Base-by-base conservation (phyloP, 2,797 vertebrate genomes). In the Phataginus tetradactyla region DNA sequence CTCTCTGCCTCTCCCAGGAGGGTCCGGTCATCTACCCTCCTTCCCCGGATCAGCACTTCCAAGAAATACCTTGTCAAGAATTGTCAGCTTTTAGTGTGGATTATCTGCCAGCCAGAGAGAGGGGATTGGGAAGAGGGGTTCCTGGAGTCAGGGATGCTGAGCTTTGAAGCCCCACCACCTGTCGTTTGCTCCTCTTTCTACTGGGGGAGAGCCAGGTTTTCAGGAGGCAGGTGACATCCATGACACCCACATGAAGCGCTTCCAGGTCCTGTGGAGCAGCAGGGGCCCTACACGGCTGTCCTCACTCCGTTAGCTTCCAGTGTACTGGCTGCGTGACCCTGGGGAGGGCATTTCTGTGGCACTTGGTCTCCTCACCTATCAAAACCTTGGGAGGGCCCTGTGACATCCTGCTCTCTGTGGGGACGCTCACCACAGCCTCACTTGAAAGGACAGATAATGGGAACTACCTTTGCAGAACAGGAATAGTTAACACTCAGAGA, bases 201-300 rank as follows among this genome's bases (percentile, higher is more conserved):
- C n/a, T 1, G 6, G 39, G 25, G 51, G 21, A 9, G 2, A 1
- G 11, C 9, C 4, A 0, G 34, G 20, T 49, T 23, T 4, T 59
- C 29, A 45, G 94, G 63, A 34, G 29, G 20, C 53, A 17, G 0
- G 20, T 32, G 42, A 29, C 45, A 12, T 23, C 18, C 61, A 1
- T 4, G 42, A 25, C 37, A 32, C 59, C 51, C 7, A 5, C 0
- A 5, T 27, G 23, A 13, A 18, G 13, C 23, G 3, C 45, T 15
- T 12, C 0, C 1, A 49, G 63, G 49, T 25, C 23, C 2, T 25
- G 55, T 81, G 34, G 39, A 23, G 21, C 49, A 11, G 27, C 0
- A 0, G 29, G n/a, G 7, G 3, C 14, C 21, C 64, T 29, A 4
- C 10, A 6, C 4, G 37, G 25, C 37, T 49, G 1, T 10, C 5